Evolutionary conservation across 1,140 invertebrate genomes (phyloP).

Genomic region (Eumaeus atala): DNA sequence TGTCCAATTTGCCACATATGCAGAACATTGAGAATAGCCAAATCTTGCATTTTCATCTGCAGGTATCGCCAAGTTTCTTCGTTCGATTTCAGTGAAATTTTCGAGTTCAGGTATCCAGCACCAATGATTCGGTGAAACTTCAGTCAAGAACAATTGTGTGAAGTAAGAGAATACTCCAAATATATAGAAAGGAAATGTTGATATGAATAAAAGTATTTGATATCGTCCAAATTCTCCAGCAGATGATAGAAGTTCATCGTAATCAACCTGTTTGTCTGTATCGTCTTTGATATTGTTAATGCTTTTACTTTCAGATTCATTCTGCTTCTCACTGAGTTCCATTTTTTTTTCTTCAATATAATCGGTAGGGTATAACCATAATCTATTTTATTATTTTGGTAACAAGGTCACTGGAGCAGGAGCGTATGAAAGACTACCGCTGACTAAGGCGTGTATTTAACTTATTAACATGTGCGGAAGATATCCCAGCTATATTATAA

Average conservation of each 20-base stretch:
- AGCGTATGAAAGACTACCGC: not conserved
- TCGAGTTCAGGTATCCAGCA: conserved; percentile 75
- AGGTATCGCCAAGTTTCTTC: conserved; percentile 45
- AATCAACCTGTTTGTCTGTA: conserved; percentile 59
- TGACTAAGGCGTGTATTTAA: conserved; percentile 4
- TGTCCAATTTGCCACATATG: conserved; percentile 51
- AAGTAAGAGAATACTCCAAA: conserved; percentile 80
- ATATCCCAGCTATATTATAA: not conserved
- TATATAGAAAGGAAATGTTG: conserved; percentile 65
- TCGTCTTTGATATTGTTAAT: conserved; percentile 9
- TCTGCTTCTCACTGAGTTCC: not conserved
- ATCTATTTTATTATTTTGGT: not conserved
- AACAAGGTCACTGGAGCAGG: not conserved
- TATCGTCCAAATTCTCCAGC: conserved; percentile 80
- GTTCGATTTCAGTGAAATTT: conserved; percentile 53
- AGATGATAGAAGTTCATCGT: conserved; percentile 77
- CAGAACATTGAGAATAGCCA: conserved; percentile 51
- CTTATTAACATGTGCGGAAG: conserved; percentile 4
- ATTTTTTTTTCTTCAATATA: not conserved
- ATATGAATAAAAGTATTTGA: conserved; percentile 78
- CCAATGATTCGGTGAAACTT: conserved; percentile 76
- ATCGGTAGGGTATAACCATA: not conserved
- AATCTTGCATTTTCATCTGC: conserved; percentile 32
- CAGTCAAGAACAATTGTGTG: conserved; percentile 80
- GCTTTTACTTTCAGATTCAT: not conserved